These are phyloP conservation scores for Zaprionus bogoriensis DNA, from an alignment of 2,888 invertebrate species.

Conservation along the genomic window DNA sequence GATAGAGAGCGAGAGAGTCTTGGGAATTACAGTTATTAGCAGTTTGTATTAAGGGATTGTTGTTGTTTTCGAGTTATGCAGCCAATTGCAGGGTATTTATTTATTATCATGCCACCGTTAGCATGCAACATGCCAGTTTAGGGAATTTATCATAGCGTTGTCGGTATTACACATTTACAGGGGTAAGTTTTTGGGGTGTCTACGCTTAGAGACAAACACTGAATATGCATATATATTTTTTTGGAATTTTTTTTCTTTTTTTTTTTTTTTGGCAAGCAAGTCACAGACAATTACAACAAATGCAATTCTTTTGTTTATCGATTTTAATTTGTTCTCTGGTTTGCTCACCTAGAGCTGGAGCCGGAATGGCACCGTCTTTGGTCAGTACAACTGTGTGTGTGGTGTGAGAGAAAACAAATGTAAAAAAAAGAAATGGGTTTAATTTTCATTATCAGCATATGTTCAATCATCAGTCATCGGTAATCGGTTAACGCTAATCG, in stretches of 20 bases:
- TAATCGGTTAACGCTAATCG: neutral
- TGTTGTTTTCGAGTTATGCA: neutral
- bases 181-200: conserved; percentile 24
- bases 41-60: neutral
- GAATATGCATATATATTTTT: neutral
- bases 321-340: conserved; percentile 54
- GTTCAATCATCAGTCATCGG: conserved; percentile 24
- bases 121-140: conserved; percentile 60
- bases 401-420: conserved; percentile 71
- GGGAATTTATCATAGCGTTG: neutral
- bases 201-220: conserved; percentile 34
- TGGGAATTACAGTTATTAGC: neutral
- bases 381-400: conserved; percentile 81
- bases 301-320: conserved; percentile 27
- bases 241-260: neutral
- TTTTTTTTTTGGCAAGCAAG: conserved; percentile 37
- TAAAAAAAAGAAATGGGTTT: conserved; percentile 40
- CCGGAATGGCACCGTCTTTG: conserved; percentile 83
- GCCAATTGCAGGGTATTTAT: conserved; percentile 30
- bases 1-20: too few relatives aligned
- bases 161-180: conserved; percentile 15
- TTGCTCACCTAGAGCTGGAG: conserved; percentile 84
- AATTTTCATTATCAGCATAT: conserved; percentile 35
- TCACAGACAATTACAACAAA: conserved; percentile 46
- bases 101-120: conserved; percentile 48